phyloP scores from a whole-genome alignment of 2,113 vertebrate genomes.

The Monopterus albus region DNA sequence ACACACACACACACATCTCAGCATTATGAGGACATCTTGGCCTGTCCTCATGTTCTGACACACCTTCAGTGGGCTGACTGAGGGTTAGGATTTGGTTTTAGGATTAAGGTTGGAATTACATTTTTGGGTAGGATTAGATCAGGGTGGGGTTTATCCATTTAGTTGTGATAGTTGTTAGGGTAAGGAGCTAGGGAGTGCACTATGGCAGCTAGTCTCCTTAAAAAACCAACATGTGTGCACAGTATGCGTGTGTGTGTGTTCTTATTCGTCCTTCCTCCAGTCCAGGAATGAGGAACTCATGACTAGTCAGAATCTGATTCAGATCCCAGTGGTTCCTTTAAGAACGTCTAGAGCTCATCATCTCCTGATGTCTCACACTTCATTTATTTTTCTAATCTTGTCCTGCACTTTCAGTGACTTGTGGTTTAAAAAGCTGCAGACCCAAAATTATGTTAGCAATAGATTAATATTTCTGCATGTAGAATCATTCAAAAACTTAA shows the following conservation, averaged over 20 bases:
- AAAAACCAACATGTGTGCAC: too few relatives aligned
- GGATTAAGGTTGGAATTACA: too few relatives aligned
- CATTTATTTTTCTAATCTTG: constrained; percentile 58
- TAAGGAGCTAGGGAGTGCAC: too few relatives aligned
- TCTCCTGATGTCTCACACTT: constrained; percentile 64
- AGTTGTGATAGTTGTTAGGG: too few relatives aligned
- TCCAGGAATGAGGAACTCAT: constrained; percentile 64
- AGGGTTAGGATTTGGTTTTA: too few relatives aligned
- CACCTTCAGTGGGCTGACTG: too few relatives aligned
- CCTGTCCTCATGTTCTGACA: too few relatives aligned
- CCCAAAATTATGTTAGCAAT: constrained; percentile 11
- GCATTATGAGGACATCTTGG: too few relatives aligned
- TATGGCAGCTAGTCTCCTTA: too few relatives aligned
- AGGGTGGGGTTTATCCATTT: too few relatives aligned
- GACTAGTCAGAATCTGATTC: constrained; percentile 74
- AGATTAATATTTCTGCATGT: not conserved
- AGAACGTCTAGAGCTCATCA: constrained; percentile 75
- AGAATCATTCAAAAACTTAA: constrained; percentile 13
- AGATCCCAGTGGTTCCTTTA: constrained; percentile 64
- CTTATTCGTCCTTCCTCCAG: constrained; percentile 32
- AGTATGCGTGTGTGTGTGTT: constrained; percentile 1
- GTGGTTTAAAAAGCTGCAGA: constrained; percentile 39
- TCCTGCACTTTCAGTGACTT: constrained; percentile 52
- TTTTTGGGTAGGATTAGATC: too few relatives aligned
- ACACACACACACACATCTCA: too few relatives aligned